phyloP scores from a whole-genome alignment of 2,113 vertebrate species.

The Talpa occidentalis region DNA sequence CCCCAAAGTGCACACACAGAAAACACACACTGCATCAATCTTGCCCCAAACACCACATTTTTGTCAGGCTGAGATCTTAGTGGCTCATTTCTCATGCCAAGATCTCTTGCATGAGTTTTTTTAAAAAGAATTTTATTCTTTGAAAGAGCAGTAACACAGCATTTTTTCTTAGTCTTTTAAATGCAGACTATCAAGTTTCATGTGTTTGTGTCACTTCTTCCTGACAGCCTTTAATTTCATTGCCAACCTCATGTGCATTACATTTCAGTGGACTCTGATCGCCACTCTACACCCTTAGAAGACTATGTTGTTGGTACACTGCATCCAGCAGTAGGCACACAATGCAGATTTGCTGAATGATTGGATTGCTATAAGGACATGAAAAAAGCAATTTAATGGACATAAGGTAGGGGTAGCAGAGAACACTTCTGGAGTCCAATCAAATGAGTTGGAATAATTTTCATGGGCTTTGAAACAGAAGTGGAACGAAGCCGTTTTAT shows the following conservation, averaged over 20 bases:
- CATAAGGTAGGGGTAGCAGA: neutral
- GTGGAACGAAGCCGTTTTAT: neutral
- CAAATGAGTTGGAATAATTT: neutral
- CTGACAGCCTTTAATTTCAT: neutral
- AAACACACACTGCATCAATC: neutral
- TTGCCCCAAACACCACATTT: neutral
- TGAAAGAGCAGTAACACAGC: neutral
- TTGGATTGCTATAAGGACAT: neutral
- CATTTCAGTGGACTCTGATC: neutral
- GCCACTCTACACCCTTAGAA: neutral
- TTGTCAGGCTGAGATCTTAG: neutral
- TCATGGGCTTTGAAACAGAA: neutral
- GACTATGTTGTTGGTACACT: neutral
- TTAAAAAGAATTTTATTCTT: neutral
- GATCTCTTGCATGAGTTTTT: conserved; percentile 37
- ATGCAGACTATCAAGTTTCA: neutral
- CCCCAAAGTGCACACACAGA: neutral
- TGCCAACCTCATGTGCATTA: neutral
- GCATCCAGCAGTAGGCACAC: neutral
- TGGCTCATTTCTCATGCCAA: conserved; percentile 1
- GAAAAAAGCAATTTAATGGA: neutral
- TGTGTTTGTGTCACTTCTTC: neutral
- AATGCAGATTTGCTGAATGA: neutral
- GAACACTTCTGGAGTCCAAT: neutral
- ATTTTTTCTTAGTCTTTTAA: neutral